Base-by-base conservation (phyloP, 2,113 vertebrate genomes). In the Sylvia atricapilla region DNA sequence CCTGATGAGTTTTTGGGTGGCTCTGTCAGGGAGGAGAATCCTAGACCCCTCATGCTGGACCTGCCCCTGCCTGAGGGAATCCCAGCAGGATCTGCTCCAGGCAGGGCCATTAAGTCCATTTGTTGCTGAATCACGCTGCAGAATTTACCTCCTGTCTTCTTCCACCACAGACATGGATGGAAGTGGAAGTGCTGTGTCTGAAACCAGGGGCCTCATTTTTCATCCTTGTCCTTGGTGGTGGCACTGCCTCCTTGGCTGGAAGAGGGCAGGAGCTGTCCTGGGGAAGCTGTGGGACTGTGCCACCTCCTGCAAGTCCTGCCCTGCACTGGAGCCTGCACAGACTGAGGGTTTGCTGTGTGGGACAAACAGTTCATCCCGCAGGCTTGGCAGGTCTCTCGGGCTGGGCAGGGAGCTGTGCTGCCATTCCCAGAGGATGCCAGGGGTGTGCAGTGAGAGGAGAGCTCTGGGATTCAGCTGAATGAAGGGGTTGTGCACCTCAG, bases 61-160 rank as follows among this genome's bases (percentile, higher is more conserved):
- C 79, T 25, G 63, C 50, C 41, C 4, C 50, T 39, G 46, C 46
- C 87, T 21, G 43, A 6, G 74, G 33, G 63, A 22, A 13, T 12
- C 39, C 53, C 78, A 1, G 59, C 76, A 43, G 53, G 66, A 33
- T 9, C 3, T 0, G 50, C 85, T 62, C 84, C 85, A 15, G 78
- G 37, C 62, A 28, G 70, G 66, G 47, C 85, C 81, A 4, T 39
- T 24, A 4, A 37, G 7, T 8, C 11, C 4, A 0, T 23, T 12
- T 58, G 56, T 3, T 90, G 94, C 91, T 83, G 83, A 86, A 53
- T 89, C 86, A 66, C 9, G 2, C 91, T 83, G 83, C 11, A 33
- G 70, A 27, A 22, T 44, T 37, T 1, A 1, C 59, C 30, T 87
- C 59, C 49, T 53, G 0, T 20, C 46, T 19, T 39, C 39, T 16